phyloP scores from a whole-genome alignment of 1,140 invertebrate genomes.

The Anthonomus grandis region DNA sequence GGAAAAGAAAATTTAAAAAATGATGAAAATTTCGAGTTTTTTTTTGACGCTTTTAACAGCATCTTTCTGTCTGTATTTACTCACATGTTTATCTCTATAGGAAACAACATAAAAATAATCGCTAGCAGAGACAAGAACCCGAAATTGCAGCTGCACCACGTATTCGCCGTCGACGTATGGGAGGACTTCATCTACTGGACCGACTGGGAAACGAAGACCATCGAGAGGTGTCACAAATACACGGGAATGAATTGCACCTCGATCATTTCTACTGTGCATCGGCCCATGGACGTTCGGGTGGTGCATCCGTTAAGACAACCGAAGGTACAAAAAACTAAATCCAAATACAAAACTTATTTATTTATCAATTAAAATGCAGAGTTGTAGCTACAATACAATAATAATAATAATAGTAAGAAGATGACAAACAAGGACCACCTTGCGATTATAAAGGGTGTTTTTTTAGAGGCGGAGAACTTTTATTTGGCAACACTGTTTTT shows the following conservation, averaged over 20 bases:
- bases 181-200: constrained; percentile 87
- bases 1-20: too few species aligned
- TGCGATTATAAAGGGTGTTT: too few species aligned
- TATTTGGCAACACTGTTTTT: too few species aligned
- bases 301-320: constrained; percentile 76
- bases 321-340: constrained; percentile 26
- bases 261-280: constrained; percentile 69
- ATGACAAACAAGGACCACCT: too few species aligned
- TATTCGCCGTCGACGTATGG: constrained; percentile 85
- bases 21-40: too few species aligned
- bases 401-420: too few species aligned
- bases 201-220: constrained; percentile 87
- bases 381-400: too few species aligned
- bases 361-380: too few species aligned
- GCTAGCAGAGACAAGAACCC: constrained; percentile 61
- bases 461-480: too few species aligned
- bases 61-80: background rate
- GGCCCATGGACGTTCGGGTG: constrained; percentile 85
- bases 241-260: constrained; percentile 62
- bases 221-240: constrained; percentile 79
- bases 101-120: constrained; percentile 56
- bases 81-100: background rate
- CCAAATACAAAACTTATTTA: too few species aligned
- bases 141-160: constrained; percentile 70
- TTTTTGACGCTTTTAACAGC: background rate